Percentiles rank a stretch among this genome's conserved stretches.
These are phyloP conservation scores for Xestobium rufovillosum DNA, from an alignment of 2,888 invertebrate species.

Conservation along the genomic window DNA sequence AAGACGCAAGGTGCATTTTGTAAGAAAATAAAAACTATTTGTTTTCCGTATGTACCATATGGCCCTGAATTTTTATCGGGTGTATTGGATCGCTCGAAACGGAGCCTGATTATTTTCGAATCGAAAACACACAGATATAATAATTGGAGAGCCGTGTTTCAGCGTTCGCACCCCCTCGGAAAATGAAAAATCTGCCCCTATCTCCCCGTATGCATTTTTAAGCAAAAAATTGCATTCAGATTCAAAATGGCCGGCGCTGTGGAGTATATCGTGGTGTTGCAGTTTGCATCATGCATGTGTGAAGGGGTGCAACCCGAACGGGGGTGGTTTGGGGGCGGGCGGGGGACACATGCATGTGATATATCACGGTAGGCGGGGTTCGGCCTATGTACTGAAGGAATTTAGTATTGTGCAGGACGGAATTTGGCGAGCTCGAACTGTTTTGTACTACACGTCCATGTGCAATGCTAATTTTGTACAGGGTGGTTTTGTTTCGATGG, in stretches of 20 bases:
- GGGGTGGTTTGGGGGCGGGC: conserved; percentile 26
- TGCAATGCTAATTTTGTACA: no score
- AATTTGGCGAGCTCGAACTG: conserved; percentile 2
- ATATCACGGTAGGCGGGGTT: conserved; percentile 32
- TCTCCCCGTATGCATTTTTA: conserved; percentile 28
- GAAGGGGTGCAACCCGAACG: conserved; percentile 28
- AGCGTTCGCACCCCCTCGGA: no score
- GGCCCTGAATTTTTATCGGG: no score
- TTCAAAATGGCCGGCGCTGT: conserved; percentile 36
- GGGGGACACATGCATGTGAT: conserved; percentile 32
- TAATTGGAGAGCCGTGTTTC: conserved; percentile 15
- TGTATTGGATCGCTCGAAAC: no score
- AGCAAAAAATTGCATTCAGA: conserved; percentile 33
- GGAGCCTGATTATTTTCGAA: no score
- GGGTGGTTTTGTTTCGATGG: no score
- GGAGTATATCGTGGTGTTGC: conserved; percentile 26
- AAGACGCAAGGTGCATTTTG: no score
- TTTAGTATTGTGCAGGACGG: conserved; percentile 32
- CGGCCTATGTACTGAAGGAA: conserved; percentile 35
- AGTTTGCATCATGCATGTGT: conserved; percentile 24
- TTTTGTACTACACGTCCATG: background rate
- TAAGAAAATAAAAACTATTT: no score
- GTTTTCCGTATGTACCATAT: no score
- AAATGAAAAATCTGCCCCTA: background rate
- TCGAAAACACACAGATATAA: conserved; percentile 21